These are phyloP conservation scores for Eubucco bourcierii DNA, from an alignment of 2,113 vertebrate genomes.

Conservation along the genomic window DNA sequence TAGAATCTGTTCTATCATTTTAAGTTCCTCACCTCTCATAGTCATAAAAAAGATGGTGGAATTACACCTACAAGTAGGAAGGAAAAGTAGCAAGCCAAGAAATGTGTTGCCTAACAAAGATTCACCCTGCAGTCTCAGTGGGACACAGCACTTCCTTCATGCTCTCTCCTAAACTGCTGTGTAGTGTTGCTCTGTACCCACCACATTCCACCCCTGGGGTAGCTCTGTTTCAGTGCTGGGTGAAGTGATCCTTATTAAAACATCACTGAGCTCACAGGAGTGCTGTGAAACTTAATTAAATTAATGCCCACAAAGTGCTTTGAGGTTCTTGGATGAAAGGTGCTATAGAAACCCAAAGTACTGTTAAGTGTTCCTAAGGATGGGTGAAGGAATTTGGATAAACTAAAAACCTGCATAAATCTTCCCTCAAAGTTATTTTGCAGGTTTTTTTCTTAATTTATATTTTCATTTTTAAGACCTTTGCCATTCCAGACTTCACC, in stretches of 20 bases:
- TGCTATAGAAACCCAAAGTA: conserved; percentile 49
- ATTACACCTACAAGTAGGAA: neutral
- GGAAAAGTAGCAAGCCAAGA: neutral
- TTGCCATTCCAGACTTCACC: neutral
- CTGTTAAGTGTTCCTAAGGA: conserved; percentile 33
- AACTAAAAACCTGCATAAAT: conserved; percentile 32
- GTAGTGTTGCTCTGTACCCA: conserved; percentile 13
- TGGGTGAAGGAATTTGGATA: conserved; percentile 11
- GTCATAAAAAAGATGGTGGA: neutral
- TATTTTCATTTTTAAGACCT: conserved; percentile 17
- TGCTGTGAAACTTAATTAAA: conserved; percentile 66
- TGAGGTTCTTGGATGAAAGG: conserved; percentile 64
- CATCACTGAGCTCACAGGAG: conserved; percentile 58
- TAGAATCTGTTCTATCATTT: too few relatives aligned
- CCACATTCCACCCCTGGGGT: conserved; percentile 33
- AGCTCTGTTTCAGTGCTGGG: conserved; percentile 42
- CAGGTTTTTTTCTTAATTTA: neutral
- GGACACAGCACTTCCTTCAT: neutral
- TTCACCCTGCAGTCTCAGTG: neutral
- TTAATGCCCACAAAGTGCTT: conserved; percentile 60
- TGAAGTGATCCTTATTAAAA: conserved; percentile 67
- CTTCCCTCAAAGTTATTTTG: conserved; percentile 8
- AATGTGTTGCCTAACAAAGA: neutral
- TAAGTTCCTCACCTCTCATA: neutral
- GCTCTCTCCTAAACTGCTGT: neutral